Percentiles rank a stretch among this genome's conserved stretches.
phyloP scores from a whole-genome alignment of 2,888 invertebrate species.

The Sinotaia quadrata region DNA sequence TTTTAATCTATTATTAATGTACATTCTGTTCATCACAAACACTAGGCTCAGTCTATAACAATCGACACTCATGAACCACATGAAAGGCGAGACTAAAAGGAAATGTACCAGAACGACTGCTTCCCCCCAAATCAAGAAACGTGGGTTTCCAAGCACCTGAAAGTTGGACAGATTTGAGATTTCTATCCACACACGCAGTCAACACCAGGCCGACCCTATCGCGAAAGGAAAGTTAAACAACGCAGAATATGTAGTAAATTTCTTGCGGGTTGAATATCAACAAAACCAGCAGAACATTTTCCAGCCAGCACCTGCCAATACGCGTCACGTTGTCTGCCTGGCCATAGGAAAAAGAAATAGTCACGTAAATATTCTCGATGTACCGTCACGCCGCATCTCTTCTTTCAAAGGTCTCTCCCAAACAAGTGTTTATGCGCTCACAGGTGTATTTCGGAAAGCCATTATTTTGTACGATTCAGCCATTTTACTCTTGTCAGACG shows the following conservation, averaged over 20 bases:
- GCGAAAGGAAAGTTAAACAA: conserved; percentile 1
- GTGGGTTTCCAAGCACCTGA: no score
- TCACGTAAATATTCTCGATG: background rate
- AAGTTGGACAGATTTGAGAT: background rate
- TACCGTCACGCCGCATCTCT: background rate
- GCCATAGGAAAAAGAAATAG: background rate
- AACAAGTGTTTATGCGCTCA: background rate
- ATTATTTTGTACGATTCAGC: no score
- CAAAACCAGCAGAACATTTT: background rate
- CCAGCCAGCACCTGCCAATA: conserved; percentile 5
- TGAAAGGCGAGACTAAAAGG: no score
- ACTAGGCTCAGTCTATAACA: no score
- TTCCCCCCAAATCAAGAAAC: no score
- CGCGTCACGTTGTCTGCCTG: background rate
- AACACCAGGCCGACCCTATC: conserved; percentile 2
- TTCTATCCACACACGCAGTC: background rate
- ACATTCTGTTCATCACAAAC: no score
- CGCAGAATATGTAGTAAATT: background rate
- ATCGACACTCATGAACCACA: no score
- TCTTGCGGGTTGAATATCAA: background rate
- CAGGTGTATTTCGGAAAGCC: no score
- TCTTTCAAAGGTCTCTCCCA: background rate
- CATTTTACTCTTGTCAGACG: no score
- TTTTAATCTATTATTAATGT: no score
- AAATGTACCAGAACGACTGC: no score